Percentiles rank a stretch among this genome's conserved stretches.
These are phyloP conservation scores for Nephrocerus scutellatus DNA, from an alignment of 2,888 invertebrate species.

Conservation along the genomic window DNA sequence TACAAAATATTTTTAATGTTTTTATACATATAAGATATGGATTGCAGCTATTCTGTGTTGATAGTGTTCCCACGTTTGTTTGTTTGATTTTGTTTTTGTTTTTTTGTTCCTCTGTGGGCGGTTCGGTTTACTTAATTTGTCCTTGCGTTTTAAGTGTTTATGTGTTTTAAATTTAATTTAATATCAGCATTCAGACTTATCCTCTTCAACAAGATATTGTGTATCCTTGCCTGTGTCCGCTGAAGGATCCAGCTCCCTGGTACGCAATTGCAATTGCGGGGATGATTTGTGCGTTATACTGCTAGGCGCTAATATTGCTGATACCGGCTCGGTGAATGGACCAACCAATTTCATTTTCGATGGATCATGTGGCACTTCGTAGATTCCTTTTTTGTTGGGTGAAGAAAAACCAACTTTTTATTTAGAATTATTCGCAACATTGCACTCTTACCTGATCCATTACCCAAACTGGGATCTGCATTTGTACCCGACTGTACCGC, in stretches of 20 bases:
- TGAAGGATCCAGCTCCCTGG: constrained; percentile 73
- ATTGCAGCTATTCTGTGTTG: too few relatives aligned
- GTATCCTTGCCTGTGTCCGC: constrained; percentile 88
- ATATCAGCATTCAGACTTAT: constrained; percentile 58
- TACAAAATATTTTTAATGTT: constrained; percentile 12
- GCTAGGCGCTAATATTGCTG: constrained; percentile 73
- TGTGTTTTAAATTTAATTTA: constrained; percentile 36
- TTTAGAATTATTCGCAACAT: background rate
- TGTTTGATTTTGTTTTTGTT: too few relatives aligned
- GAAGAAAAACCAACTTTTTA: background rate
- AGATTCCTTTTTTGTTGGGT: constrained; percentile 54
- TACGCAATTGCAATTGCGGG: constrained; percentile 65
- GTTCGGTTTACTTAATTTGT: too few relatives aligned
- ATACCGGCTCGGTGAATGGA: constrained; percentile 55
- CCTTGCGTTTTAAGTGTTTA: too few relatives aligned
- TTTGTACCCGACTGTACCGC: constrained; percentile 63
- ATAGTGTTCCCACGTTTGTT: too few relatives aligned
- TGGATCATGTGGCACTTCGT: constrained; percentile 73
- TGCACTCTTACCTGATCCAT: constrained; percentile 51
- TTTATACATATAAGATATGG: constrained; percentile 7
- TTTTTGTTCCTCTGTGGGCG: too few relatives aligned
- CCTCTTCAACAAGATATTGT: constrained; percentile 82
- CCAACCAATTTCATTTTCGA: constrained; percentile 57
- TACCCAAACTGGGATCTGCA: constrained; percentile 53
- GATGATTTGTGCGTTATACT: constrained; percentile 74